Base-by-base conservation (phyloP, 1,140 invertebrate species). In the Stratiolaelaps scimitus region DNA sequence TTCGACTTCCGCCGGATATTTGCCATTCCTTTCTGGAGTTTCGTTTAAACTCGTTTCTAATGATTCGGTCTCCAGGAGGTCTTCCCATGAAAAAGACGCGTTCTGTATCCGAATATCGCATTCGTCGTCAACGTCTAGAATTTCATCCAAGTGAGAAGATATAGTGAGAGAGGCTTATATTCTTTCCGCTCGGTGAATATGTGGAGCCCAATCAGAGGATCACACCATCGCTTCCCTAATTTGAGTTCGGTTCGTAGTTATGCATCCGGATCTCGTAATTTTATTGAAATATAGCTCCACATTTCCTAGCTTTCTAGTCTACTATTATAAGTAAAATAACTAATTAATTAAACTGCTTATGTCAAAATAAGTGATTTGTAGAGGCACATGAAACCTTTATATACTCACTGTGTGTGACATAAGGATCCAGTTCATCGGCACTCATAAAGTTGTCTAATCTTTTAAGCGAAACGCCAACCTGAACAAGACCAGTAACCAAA, bases 401-500 rank as follows among this genome's bases (percentile, higher is more conserved):
- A 10, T 10, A 26, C 53, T 0, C 53, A 60, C 15, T 17, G 17
- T 60, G 1, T 26, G 15, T 15, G 65, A 69, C 69, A 7, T 71
- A 66, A 13, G 68, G 70, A 68, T 75, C 71, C 20, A 76, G 69
- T 69, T 76, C 75, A 46, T 74, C 73, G 20, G 68, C 26, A 67
- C 71, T 71, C 47, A 76, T 67, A 65, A 71, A 76, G 20, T 69
- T 71, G 43, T 75, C 73, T 64, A 76, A 69, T 40, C 75, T 66
- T 48, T 71, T 72, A n/a, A 75, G 44, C 60, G 72, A 74, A 17
- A 76, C 75, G 69, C 69, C 43, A 67, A 68, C 65, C 34, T 60
- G 23, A 15, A 60, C 34, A 1, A 60, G 15, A 26, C 13, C 26
- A 17, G 76, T 76, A 28, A 81, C 77, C 44, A 80, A 70, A 67